Evolutionary conservation across 2,113 vertebrate genomes (phyloP).

Genomic region (Poeciliopsis turrubarensis): DNA sequence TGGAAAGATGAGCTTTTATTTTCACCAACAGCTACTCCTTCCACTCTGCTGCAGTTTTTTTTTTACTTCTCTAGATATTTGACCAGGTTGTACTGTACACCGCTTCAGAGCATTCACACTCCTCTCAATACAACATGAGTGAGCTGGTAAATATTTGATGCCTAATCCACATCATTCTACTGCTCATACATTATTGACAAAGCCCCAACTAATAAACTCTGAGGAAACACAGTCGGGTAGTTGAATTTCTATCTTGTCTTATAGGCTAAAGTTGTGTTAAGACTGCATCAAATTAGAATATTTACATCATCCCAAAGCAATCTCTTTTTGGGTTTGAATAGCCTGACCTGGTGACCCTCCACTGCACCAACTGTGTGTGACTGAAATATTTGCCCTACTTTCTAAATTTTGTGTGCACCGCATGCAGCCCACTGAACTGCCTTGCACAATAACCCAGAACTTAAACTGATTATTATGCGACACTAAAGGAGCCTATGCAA

Average conservation of each 20-base stretch:
- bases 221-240: slow-evolving; percentile 38
- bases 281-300: neutral
- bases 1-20: slow-evolving; percentile 1
- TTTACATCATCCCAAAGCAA: slow-evolving; percentile 11
- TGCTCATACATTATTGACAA: slow-evolving; percentile 70
- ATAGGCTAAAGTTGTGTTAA: neutral
- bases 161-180: slow-evolving; percentile 62
- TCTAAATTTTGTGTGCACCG: slow-evolving; percentile 37
- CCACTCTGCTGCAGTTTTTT: slow-evolving; percentile 18
- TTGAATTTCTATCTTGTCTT: slow-evolving; percentile 19
- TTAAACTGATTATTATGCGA: slow-evolving; percentile 21
- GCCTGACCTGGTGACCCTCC: slow-evolving; percentile 30
- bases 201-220: slow-evolving; percentile 57
- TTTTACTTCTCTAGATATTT: slow-evolving; percentile 19
- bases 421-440: slow-evolving; percentile 7
- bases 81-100: slow-evolving; percentile 31
- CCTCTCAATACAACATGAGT: slow-evolving; percentile 62
- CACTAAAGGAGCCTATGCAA: slow-evolving; percentile 28
- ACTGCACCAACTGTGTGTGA: slow-evolving; percentile 28
- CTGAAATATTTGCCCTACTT: slow-evolving; percentile 48
- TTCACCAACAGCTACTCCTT: slow-evolving; percentile 12
- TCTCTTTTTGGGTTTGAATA: slow-evolving; percentile 22
- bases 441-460: slow-evolving; percentile 16
- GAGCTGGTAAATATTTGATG: slow-evolving; percentile 74
- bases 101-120: slow-evolving; percentile 32